phyloP scores from a whole-genome alignment of 2,888 invertebrate species.

The Dynastes hyllus region DNA sequence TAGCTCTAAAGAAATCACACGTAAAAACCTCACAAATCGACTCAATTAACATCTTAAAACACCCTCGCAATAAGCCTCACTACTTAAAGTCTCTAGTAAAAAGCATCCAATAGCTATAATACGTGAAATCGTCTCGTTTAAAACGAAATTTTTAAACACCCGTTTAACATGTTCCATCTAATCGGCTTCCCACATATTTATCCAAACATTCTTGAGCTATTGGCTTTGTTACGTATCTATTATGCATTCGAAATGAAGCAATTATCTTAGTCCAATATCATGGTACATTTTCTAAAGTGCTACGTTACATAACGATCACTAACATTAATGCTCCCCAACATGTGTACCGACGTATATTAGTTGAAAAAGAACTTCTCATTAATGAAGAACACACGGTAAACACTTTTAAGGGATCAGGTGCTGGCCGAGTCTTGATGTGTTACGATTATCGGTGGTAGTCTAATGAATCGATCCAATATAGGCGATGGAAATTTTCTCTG shows the following conservation, averaged over 20 bases:
- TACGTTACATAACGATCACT: background rate
- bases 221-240: background rate
- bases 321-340: background rate
- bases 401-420: constrained; percentile 7
- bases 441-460: background rate
- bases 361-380: background rate
- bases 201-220: constrained; percentile 1
- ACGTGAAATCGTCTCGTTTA: no score
- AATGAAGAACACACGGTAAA: background rate
- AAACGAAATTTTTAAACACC: no score
- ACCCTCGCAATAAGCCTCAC: no score
- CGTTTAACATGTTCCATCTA: background rate
- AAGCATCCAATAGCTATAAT: no score
- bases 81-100: no score
- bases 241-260: constrained; percentile 14
- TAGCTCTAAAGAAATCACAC: no score
- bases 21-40: no score
- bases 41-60: no score
- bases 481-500: background rate
- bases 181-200: background rate
- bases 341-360: background rate
- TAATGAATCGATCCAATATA: constrained; percentile 1
- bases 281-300: background rate
- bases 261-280: background rate
- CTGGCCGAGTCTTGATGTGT: background rate